Percentiles rank a stretch among this genome's conserved stretches.
phyloP scores from a whole-genome alignment of 2,888 invertebrate genomes.

The Lithophane socia region DNA sequence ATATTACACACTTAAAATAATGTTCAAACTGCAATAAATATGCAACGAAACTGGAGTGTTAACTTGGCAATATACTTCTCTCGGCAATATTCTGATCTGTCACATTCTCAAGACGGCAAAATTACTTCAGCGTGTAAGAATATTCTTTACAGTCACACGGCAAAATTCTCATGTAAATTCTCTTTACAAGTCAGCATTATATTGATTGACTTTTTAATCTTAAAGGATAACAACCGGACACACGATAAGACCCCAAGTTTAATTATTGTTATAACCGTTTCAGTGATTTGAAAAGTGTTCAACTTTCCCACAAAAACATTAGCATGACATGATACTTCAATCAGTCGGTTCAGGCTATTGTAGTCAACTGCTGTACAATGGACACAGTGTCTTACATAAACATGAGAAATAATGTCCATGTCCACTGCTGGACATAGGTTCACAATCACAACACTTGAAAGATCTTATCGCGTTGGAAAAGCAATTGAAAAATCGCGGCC shows the following conservation, averaged over 20 bases:
- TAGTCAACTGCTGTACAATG: too few relatives aligned
- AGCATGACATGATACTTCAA: too few relatives aligned
- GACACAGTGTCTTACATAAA: too few relatives aligned
- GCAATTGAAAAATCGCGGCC: not conserved
- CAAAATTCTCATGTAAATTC: not conserved
- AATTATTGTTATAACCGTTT: too few relatives aligned
- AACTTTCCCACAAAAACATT: too few relatives aligned
- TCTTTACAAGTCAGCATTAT: not conserved
- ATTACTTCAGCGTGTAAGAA: constrained; percentile 16
- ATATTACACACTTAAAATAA: constrained; percentile 12
- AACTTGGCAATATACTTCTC: constrained; percentile 25
- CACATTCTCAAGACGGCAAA: not conserved
- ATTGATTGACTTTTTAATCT: not conserved
- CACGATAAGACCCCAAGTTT: not conserved
- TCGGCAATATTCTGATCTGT: constrained; percentile 24
- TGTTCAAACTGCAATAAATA: constrained; percentile 37
- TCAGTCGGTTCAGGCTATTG: too few relatives aligned
- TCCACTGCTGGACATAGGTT: not conserved
- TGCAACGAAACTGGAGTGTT: constrained; percentile 39
- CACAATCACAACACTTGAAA: not conserved
- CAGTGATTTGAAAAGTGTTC: too few relatives aligned
- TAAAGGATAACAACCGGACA: not conserved
- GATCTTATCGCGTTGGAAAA: not conserved
- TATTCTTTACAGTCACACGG: not conserved
- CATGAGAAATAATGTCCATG: too few relatives aligned